Evolutionary conservation across 2,113 vertebrate genomes (phyloP), one percentile per base, ranked within the genome.

Genomic region (Salvelinus fontinalis): DNA sequence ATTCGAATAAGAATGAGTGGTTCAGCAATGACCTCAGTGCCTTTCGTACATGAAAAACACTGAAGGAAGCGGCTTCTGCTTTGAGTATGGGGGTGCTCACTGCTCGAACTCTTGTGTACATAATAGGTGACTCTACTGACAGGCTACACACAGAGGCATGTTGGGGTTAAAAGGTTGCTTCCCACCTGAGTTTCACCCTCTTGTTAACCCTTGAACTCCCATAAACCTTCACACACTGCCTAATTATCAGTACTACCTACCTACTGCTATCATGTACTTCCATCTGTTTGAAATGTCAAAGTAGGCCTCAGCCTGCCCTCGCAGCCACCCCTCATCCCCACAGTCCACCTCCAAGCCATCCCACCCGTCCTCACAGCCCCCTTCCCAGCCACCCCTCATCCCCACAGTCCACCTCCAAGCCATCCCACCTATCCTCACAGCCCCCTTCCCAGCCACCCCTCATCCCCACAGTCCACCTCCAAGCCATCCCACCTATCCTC

Each of bases 51-150:
- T 80, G 14, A 78, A 59, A n/a, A 26, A 22, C 1, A 8, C 29
- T 62, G 60, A 70, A 73, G 85, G 85, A 91, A 76, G 81, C 82
- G 74, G 79, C 66, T 75, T 79, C 31, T 48, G 12, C 62, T 75
- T 67, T 77, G n/a, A 80, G 65, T 48, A 31, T 5, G 39, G 4
- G 7, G 59, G 26, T 20, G 66, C 24, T 74, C 51, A n/a, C 54
- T 76, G n/a, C 51, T 29, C 70, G 34, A 2, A 14, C 70, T 9
- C 8, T 31, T 31, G 39, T 9, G 8, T 39, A 39, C 39, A 44
- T 44, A 44, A 44, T 44, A 44, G 11, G 39, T 44, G 39, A 11
- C 39, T 44, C 39, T 44, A 44, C 39, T 44, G 39, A 44, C 39
- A 44, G 9, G 39, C 39, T 11, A 7, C 34, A 44, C 39, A 11